Base-by-base conservation (phyloP, 2,113 vertebrate genomes). In the Cyphomyrus discorhynchus region DNA sequence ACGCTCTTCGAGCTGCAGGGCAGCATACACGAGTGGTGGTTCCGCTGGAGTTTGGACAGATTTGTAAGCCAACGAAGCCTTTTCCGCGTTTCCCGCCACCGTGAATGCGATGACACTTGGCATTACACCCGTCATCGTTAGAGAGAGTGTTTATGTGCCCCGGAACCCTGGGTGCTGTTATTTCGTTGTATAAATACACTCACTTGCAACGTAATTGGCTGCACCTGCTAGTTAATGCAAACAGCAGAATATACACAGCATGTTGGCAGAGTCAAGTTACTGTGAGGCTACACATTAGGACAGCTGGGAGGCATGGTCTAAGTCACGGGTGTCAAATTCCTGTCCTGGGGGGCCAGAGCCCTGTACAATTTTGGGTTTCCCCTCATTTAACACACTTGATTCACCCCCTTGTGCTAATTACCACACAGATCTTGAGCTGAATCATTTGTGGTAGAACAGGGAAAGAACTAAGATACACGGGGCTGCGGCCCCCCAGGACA, bases 11-110 rank as follows among this genome's bases (percentile, higher is more conserved):
- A 99, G 91, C 94, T 99, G 88, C 95, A 98, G 83, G 98, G 98
- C 49, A 98, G 95, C 91, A 94, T 99, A 89, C 98, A 98, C 56
- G 98, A 99, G 91, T 99, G 98, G 98, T 99, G 98, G 98, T 99
- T 99, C 95, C 94, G 98, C 82, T 99, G 98, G 98, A 97, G 97
- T 93, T 91, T 99, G 93, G 98, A 99, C 94, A 96, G 98, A 93
- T 99, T 98, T 50, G 98, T 99, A 96, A 92, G 96, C 95, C 46
- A 1, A 19, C 86, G 87, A 89, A 90, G 94, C 95, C 93, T 92
- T 90, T 11, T 80, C 31, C 5, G 10, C 17, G 5, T 35, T 70
- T 88, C 87, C 42, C 50, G 17, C 82, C 7, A 46, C 21, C 10
- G 8, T 47, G 21, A 3, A 47, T 46, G 42, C 13, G 82, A 46